Percentiles rank a stretch among this genome's conserved stretches.
Evolutionary conservation across 1,140 invertebrate species (phyloP).

Genomic region (Vanessa tameamea): DNA sequence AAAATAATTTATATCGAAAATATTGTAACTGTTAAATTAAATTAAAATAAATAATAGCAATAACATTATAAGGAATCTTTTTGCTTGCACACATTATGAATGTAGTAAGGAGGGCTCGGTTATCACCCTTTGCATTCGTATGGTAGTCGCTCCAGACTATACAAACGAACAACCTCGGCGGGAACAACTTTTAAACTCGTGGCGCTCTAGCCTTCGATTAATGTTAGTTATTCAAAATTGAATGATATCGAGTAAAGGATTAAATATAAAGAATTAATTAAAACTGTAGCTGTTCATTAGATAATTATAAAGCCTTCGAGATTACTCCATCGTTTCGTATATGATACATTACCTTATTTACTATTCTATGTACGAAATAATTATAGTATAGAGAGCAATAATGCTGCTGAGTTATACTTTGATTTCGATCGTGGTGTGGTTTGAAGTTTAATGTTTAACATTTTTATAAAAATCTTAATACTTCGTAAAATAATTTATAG

Average conservation of each 20-base stretch:
- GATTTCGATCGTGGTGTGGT: constrained; percentile 42
- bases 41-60: neutral
- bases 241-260: constrained; percentile 51
- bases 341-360: constrained; percentile 44
- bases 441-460: constrained; percentile 31
- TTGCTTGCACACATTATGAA: neutral
- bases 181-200: constrained; percentile 70
- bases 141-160: constrained; percentile 40
- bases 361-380: constrained; percentile 49
- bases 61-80: too few relatives aligned
- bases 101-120: neutral
- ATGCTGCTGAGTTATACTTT: constrained; percentile 43
- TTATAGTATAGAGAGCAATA: constrained; percentile 60
- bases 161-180: constrained; percentile 55
- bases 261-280: constrained; percentile 49
- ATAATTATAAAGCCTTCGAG: constrained; percentile 65
- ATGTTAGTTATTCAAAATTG: constrained; percentile 62
- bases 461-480: constrained; percentile 40
- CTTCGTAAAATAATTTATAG: constrained; percentile 35
- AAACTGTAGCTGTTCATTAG: constrained; percentile 62
- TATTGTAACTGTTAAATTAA: neutral
- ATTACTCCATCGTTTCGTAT: constrained; percentile 57
- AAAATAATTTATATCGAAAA: neutral
- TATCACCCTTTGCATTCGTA: neutral
- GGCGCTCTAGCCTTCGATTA: constrained; percentile 67